A percentile compares a stretch with the other conserved stretches of the same genome.
Conservation (phyloP, 2,888 invertebrate species). For the Entomobrya proxima region DNA sequence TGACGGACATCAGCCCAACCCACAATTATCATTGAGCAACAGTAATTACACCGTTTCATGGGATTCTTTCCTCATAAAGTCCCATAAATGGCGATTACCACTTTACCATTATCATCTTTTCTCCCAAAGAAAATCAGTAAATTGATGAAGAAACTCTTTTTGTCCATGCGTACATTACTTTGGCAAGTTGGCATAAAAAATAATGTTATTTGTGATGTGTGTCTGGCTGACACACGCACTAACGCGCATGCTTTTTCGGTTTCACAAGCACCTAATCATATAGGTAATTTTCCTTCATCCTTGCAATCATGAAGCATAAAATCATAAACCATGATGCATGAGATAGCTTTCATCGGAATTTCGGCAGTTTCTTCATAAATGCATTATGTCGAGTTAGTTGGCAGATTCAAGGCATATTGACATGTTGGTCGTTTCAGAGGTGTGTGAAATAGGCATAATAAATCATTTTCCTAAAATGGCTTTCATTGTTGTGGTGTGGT, state of each 20-base stretch:
- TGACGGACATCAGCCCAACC: not conserved
- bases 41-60: constrained; percentile 41
- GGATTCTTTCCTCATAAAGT: not conserved
- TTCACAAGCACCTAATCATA: not conserved
- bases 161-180: not conserved
- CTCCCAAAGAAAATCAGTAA: not conserved
- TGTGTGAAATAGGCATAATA: constrained; percentile 54
- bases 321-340: not conserved
- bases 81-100: not conserved
- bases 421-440: constrained; percentile 34
- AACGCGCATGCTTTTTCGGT: not conserved
- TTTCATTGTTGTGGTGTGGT: constrained; percentile 20
- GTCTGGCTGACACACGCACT: not conserved
- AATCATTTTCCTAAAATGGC: constrained; percentile 59
- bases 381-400: constrained; percentile 12
- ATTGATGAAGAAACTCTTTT: not conserved
- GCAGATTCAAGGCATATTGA: constrained; percentile 48
- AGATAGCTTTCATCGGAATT: not conserved
- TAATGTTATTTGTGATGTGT: not conserved
- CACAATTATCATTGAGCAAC: constrained; percentile 8
- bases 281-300: not conserved
- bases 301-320: not conserved
- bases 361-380: not conserved
- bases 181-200: not conserved
- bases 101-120: not conserved